A percentile compares a stretch with the other conserved stretches of the same genome.
Conservation (phyloP, 1,140 invertebrate genomes). For the Solen grandis region DNA sequence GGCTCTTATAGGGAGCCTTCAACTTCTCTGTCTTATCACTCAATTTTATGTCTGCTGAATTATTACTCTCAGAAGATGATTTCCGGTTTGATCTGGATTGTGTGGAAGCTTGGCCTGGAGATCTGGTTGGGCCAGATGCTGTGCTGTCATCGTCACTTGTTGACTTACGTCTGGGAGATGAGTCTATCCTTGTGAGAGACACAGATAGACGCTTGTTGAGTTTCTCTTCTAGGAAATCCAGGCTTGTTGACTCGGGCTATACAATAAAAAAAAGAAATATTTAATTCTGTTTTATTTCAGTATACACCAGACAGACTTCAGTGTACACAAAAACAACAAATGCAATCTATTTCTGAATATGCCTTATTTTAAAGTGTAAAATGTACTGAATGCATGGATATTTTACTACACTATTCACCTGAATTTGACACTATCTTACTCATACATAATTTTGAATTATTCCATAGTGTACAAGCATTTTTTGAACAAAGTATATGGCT, state of each 20-base stretch:
- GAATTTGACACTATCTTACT: no score
- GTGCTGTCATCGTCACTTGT: conserved; percentile 65
- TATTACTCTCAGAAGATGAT: conserved; percentile 63
- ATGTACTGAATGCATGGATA: no score
- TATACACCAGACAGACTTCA: no score
- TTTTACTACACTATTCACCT: no score
- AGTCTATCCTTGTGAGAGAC: conserved; percentile 71
- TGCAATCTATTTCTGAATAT: no score
- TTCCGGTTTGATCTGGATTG: conserved; percentile 51
- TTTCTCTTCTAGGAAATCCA: conserved; percentile 40
- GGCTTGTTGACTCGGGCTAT: neutral
- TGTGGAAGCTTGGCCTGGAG: conserved; percentile 44
- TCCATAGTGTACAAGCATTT: no score
- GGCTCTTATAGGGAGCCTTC: conserved; percentile 38
- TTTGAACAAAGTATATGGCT: no score
- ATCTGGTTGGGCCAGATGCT: conserved; percentile 48
- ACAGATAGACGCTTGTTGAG: conserved; percentile 40
- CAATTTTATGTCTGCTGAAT: conserved; percentile 63
- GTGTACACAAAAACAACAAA: no score
- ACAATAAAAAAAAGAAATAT: neutral
- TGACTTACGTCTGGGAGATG: conserved; percentile 41
- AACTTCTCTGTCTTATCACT: conserved; percentile 40
- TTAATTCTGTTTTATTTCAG: no score
- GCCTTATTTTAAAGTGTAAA: no score
- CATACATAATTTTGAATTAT: no score